Evolutionary conservation across 2,113 vertebrate genomes (phyloP).

Genomic region (Dryoscopus gambensis): DNA sequence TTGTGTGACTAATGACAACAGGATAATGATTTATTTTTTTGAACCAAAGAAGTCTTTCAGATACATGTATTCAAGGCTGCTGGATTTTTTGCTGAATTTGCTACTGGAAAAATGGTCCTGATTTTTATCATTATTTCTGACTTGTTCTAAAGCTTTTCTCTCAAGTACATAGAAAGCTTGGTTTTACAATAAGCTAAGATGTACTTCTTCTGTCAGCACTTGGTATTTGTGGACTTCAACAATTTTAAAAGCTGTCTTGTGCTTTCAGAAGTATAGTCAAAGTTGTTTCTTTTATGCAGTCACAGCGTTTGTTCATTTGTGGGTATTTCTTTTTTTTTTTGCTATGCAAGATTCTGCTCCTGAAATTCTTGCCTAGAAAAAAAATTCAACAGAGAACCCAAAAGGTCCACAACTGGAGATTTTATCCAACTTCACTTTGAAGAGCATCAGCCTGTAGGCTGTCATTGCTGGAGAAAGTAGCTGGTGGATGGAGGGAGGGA

Average conservation of each 20-base stretch:
- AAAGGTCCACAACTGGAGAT: not conserved
- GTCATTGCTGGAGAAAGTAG: not conserved
- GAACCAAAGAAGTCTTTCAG: constrained; percentile 24
- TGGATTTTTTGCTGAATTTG: constrained; percentile 34
- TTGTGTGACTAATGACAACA: constrained; percentile 37
- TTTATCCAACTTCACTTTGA: not conserved
- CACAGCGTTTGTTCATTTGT: not conserved
- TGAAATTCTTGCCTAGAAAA: not conserved
- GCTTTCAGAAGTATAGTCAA: constrained; percentile 8
- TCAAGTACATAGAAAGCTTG: not conserved
- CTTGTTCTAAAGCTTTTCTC: constrained; percentile 16
- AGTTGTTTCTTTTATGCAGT: not conserved
- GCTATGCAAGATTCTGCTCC: not conserved
- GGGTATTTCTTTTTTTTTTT: not conserved
- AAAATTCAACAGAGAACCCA: not conserved
- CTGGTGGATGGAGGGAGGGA: not conserved
- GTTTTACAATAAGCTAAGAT: constrained; percentile 22
- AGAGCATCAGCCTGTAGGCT: not conserved
- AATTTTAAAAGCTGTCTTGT: constrained; percentile 16
- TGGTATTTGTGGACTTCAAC: constrained; percentile 26
- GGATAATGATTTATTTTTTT: constrained; percentile 35
- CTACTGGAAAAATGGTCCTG: constrained; percentile 7
- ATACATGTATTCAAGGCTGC: not conserved
- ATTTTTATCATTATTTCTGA: constrained; percentile 35
- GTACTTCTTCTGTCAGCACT: not conserved